These are phyloP conservation scores for Ophiodon elongatus DNA, from an alignment of 2,113 vertebrate species.

Conservation along the genomic window DNA sequence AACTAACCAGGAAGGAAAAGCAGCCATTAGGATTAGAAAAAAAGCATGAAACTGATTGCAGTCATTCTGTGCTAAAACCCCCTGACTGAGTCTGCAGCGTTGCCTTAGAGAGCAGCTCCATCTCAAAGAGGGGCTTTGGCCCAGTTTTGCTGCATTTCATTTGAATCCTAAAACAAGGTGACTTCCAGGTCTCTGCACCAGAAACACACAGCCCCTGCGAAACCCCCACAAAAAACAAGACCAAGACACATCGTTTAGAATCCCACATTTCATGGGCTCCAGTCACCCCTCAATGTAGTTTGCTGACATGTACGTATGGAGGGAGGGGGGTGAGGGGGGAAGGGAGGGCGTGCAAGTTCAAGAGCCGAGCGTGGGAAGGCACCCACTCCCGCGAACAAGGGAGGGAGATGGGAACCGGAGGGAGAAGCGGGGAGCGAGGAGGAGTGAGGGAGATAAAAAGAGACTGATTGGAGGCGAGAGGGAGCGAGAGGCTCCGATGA, in stretches of 20 bases:
- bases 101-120: conserved; percentile 24
- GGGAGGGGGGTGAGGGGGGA: neutral
- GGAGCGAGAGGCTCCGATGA: conserved; percentile 58
- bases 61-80: conserved; percentile 9
- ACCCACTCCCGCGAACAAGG: conserved; percentile 63
- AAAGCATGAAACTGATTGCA: conserved; percentile 16
- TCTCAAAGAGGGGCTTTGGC: conserved; percentile 34
- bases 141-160: conserved; percentile 66
- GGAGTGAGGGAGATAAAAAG: conserved; percentile 62
- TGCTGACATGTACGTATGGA: conserved; percentile 40
- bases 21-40: neutral
- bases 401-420: conserved; percentile 61
- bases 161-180: conserved; percentile 60
- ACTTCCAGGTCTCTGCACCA: conserved; percentile 67
- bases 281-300: conserved; percentile 42
- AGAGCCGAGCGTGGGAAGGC: conserved; percentile 79
- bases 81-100: neutral
- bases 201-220: conserved; percentile 29
- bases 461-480: conserved; percentile 61
- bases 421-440: conserved; percentile 44
- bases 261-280: conserved; percentile 43
- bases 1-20: neutral
- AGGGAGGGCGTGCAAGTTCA: conserved; percentile 64
- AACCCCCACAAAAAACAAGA: neutral
- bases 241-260: conserved; percentile 27